Base-by-base conservation (phyloP, 2,797 vertebrate genomes). In the Nyctalus aviator region DNA sequence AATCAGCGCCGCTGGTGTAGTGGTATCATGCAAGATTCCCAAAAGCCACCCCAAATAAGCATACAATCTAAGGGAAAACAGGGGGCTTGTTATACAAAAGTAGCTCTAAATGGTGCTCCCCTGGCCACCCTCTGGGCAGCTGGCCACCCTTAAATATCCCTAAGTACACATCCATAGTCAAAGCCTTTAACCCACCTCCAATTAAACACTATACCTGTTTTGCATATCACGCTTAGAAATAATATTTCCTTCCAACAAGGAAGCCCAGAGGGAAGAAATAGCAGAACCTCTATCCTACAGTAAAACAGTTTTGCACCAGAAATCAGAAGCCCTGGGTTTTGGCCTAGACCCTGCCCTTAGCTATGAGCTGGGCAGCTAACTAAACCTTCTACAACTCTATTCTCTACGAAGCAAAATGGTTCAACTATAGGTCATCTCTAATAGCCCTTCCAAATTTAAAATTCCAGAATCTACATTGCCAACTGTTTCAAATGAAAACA, bases 1-100 rank as follows among this genome's bases (percentile, higher is more conserved):
- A n/a, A 1, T 0, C 0, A 0, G 99, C 99, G 99, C 99, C 98
- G 99, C 99, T 99, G 98, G 99, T 99, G 99, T 99, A 99, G 99
- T 99, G 99, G 99, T 99, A 99, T 99, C 99, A 99, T 99, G 99
- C 99, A 99, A 99, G 99, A 99, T 99, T 99, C 99, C 99, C 99
- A 99, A n/a, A n/a, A n/a, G n/a, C n/a, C 18, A 76, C 44, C 20
- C 44, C n/a, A 78, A 50, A 48, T 13, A 91, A 86, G 32, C 27
- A 30, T 8, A 25, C 32, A 57, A 21, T 76, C 83, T 53, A 82
- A 93, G 37, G 76, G 50, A 73, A 90, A 84, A n/a, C 35, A 57
- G 37, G 32, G 41, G 44, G 10, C 37, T 68, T 50, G 2, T 35
- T 41, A 84, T 8, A 84, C 20, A 76, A 62, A 77, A 84, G 64